These are phyloP conservation scores for Leptinotarsa defecta DNA, from an alignment of 1,140 invertebrate species.

Conservation along the genomic window DNA sequence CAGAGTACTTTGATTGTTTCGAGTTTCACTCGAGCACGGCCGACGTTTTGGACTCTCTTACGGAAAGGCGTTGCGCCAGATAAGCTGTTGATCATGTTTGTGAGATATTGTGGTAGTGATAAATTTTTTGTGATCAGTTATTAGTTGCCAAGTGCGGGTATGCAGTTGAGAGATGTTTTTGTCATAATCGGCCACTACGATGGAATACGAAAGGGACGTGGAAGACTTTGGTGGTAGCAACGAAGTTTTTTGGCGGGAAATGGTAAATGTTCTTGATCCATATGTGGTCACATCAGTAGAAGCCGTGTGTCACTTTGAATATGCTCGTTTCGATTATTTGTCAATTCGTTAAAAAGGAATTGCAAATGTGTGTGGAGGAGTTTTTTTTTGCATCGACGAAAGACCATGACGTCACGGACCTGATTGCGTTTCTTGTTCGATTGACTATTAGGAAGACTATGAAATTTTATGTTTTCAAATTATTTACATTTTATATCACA, in stretches of 20 bases:
- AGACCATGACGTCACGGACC: no score
- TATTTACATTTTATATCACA: no score
- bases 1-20: conserved; percentile 4
- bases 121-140: background rate
- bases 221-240: background rate
- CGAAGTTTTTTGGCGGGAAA: background rate
- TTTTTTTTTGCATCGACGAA: no score
- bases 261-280: background rate
- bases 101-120: background rate
- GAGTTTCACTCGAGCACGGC: background rate
- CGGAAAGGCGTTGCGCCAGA: background rate
- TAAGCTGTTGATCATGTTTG: background rate
- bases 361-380: no score
- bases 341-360: no score
- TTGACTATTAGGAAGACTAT: no score
- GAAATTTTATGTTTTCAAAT: no score
- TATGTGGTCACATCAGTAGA: no score
- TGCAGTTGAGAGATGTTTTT: background rate
- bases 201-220: background rate
- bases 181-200: background rate
- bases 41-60: background rate
- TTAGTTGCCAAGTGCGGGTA: background rate
- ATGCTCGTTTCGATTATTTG: no score
- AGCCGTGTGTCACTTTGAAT: no score
- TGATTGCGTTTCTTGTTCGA: no score